phyloP scores from a whole-genome alignment of 1,140 invertebrate genomes.

The Parapsyche elsis region DNA sequence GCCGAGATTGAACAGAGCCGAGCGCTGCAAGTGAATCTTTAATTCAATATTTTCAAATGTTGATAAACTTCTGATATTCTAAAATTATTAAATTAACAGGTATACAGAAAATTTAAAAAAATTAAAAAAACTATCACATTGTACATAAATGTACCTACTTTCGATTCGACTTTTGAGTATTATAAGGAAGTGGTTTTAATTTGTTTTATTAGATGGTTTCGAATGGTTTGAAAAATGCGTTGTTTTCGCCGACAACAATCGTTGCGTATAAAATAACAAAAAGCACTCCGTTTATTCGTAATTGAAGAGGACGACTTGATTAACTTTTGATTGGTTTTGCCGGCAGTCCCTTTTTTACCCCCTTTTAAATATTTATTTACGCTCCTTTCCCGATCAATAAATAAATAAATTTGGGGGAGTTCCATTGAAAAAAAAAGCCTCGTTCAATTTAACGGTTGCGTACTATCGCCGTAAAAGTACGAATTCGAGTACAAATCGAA shows the following conservation, averaged over 20 bases:
- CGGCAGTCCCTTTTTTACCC: not conserved
- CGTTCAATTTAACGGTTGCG: not conserved
- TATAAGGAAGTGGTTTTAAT: no score
- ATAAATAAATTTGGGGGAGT: constrained; percentile 17
- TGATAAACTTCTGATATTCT: not conserved
- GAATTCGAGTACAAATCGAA: no score
- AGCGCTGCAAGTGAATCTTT: constrained; percentile 1
- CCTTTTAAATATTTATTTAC: constrained; percentile 22
- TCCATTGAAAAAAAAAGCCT: not conserved
- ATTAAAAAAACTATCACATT: no score
- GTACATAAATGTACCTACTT: no score
- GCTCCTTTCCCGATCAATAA: not conserved
- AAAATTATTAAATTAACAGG: no score
- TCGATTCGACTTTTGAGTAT: no score
- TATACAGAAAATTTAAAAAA: no score
- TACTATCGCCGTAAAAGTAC: no score
- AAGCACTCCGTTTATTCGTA: constrained; percentile 25
- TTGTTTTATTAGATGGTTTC: not conserved
- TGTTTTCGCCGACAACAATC: not conserved
- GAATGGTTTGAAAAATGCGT: constrained; percentile 26
- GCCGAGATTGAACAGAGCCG: constrained; percentile 11
- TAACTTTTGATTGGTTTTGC: constrained; percentile 28
- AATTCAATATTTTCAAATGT: not conserved
- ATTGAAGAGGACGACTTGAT: constrained; percentile 28
- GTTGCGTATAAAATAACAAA: constrained; percentile 23